These are phyloP conservation scores for Caenorhabditis wallacei DNA, from an alignment of 2,888 invertebrate genomes.

Conservation along the genomic window DNA sequence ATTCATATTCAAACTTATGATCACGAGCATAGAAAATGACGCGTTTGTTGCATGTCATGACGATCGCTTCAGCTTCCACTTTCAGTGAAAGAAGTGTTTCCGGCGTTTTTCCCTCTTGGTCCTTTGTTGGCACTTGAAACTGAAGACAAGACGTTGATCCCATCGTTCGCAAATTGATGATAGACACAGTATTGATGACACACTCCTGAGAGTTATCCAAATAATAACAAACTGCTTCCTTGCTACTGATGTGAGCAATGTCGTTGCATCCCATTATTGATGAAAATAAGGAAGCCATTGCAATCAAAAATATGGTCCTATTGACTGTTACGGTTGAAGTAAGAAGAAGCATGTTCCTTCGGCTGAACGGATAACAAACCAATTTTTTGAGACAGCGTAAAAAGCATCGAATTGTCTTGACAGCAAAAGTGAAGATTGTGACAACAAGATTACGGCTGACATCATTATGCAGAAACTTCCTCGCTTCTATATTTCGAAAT, in stretches of 20 bases:
- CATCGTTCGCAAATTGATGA: neutral
- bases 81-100: neutral
- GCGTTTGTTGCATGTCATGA: neutral
- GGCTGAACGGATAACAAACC: neutral
- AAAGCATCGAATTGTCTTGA: too few species aligned
- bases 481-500: neutral
- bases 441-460: neutral
- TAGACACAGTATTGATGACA: neutral
- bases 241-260: neutral
- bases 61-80: neutral
- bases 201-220: neutral
- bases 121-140: neutral
- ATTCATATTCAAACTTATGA: slow-evolving; percentile 18
- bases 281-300: too few species aligned
- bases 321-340: too few species aligned
- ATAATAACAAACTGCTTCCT: neutral
- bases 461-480: slow-evolving; percentile 5
- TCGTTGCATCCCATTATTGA: neutral
- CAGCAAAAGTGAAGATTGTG: neutral
- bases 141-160: neutral
- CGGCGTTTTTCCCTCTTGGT: neutral
- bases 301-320: too few species aligned
- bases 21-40: slow-evolving; percentile 18
- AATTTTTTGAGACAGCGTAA: too few species aligned
- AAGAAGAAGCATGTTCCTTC: too few species aligned